Conservation (phyloP, 2,888 invertebrate genomes). For the Autographa gamma region DNA sequence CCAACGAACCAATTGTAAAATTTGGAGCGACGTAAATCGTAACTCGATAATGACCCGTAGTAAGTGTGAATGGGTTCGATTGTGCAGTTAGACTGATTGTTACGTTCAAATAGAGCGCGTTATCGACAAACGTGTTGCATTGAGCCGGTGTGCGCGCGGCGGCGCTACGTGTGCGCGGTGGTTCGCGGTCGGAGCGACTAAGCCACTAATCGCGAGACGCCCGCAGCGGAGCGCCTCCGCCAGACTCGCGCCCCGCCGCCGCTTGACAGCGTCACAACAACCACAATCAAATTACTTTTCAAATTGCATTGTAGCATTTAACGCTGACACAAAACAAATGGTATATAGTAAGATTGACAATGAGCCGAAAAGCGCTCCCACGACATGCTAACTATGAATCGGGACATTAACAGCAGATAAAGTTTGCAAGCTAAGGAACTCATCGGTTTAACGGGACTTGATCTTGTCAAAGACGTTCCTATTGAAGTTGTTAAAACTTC, state of each 20-base stretch:
- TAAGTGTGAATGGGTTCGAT: constrained; percentile 67
- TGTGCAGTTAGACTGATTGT: constrained; percentile 74
- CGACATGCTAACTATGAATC: constrained; percentile 72
- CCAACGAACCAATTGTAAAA: constrained; percentile 52
- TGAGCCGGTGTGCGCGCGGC: constrained; percentile 52
- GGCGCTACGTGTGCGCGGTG: constrained; percentile 78
- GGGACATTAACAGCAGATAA: constrained; percentile 59
- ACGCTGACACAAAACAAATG: constrained; percentile 75
- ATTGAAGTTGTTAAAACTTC: constrained; percentile 40
- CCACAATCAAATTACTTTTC: constrained; percentile 83
- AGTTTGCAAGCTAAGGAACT: constrained; percentile 32
- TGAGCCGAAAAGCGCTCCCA: constrained; percentile 71
- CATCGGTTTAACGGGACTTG: constrained; percentile 56
- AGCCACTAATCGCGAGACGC: constrained; percentile 66
- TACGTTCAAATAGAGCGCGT: constrained; percentile 81
- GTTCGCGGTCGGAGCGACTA: constrained; percentile 82
- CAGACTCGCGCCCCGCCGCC: constrained; percentile 69
- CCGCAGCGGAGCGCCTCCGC: constrained; percentile 49
- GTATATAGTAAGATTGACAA: constrained; percentile 64
- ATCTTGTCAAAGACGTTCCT: constrained; percentile 47
- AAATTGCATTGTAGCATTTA: constrained; percentile 74
- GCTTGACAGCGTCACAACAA: constrained; percentile 68
- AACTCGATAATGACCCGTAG: constrained; percentile 61
- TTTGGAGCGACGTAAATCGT: constrained; percentile 58
- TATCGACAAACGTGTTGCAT: constrained; percentile 72